Evolutionary conservation across 2,888 invertebrate genomes (phyloP), one percentile per base, ranked within the genome.

Genomic region (Oxycera nigricornis): DNA sequence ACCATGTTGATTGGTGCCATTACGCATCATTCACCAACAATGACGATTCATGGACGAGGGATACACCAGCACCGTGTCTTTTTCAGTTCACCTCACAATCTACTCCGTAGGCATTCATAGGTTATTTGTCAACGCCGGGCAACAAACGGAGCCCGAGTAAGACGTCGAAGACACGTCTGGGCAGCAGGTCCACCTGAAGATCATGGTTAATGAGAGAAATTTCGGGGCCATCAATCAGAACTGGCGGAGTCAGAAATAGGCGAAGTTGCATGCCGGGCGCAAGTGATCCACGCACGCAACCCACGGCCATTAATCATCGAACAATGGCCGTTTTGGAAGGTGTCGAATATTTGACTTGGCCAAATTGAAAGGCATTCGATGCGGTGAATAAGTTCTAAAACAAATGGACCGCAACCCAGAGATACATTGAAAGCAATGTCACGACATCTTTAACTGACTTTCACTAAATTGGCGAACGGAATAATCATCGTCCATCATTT

Each of bases 161-260:
- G 41, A 67, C 26, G 46, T 17, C 24, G 41, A 62, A 9, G 20
- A 46, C 6, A 11, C n/a, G n/a, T n/a, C n/a, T n/a, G n/a, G n/a
- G 39, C 39, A 9, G 39, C 39, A 39, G 55, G 46, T 46, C 46
- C 41, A 26, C 24, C 24, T 46, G 41, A 46, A 67, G 67, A 67
- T 20, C 46, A 67, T 41, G 9, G n/a, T 14, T 67, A 67, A 67
- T 67, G 67, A 67, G 67, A 67, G 67, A 67, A 67, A 67, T 67
- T 31, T 67, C n/a, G 14, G n/a, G 26, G 41, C 24, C 26, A 46
- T 67, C 46, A 24, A 46, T 46, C 35, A 62, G 20, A 62, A 62
- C 35, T 62, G 35, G 35, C 62, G 35, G 35, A 62, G 52, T 55
- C 7, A 55, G 52, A 55, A 55, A 55, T 22, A 24, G 28, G 14